phyloP scores from a whole-genome alignment of 2,797 vertebrate genomes.

The Chelon labrosus region DNA sequence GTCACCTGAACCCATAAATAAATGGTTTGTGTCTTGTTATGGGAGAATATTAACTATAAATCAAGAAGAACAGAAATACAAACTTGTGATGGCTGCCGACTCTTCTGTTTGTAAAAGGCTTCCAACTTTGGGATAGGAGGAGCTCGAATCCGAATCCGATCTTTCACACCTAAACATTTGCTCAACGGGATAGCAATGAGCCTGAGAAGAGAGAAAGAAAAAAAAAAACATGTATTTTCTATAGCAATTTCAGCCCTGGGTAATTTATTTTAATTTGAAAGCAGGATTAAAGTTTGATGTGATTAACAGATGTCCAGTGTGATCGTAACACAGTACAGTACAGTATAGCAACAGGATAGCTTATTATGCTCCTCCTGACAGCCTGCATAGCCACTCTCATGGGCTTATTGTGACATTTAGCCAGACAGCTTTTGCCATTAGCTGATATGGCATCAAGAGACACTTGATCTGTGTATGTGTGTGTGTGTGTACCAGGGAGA shows the following conservation, averaged over 20 bases:
- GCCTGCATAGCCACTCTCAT: conserved; percentile 43
- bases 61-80: conserved; percentile 37
- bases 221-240: not conserved
- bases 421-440: conserved; percentile 42
- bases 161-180: conserved; percentile 85
- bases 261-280: not conserved
- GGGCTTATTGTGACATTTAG: conserved; percentile 48
- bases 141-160: conserved; percentile 77
- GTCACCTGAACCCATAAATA: too few species aligned
- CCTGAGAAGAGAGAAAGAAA: conserved; percentile 74
- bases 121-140: conserved; percentile 83
- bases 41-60: not conserved
- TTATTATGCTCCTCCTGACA: conserved; percentile 45
- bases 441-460: conserved; percentile 57
- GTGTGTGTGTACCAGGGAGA: conserved; percentile 13
- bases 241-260: not conserved
- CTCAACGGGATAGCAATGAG: conserved; percentile 87
- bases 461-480: conserved; percentile 58
- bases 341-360: conserved; percentile 37
- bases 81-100: conserved; percentile 83
- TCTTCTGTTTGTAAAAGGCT: conserved; percentile 80
- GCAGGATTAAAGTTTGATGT: conserved; percentile 9
- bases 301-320: conserved; percentile 42
- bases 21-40: too few species aligned
- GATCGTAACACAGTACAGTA: not conserved